These are phyloP conservation scores for Spinus olivaceus DNA, from an alignment of 2,797 vertebrate species.

Conservation along the genomic window DNA sequence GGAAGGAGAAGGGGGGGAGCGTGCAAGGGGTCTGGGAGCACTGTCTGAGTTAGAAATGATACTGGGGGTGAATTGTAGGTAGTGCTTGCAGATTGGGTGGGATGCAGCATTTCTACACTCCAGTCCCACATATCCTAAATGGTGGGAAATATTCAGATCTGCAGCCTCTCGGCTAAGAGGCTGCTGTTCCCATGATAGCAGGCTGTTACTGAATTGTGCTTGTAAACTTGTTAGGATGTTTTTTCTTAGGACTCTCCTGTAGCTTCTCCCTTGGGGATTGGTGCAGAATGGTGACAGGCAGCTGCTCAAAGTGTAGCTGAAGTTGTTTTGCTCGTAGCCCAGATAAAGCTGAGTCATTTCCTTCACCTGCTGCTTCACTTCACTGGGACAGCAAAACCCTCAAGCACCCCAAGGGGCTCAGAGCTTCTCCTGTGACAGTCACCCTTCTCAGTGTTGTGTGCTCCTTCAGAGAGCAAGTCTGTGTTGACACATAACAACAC, in stretches of 20 bases:
- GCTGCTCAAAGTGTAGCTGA: not conserved
- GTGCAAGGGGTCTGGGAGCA: not conserved
- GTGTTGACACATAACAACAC: rapidly evolving
- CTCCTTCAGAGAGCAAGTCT: not conserved
- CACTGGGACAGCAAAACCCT: not conserved
- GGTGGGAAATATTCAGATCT: not conserved
- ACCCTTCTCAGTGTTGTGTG: rapidly evolving
- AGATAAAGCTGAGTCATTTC: not conserved
- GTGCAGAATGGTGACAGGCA: not conserved
- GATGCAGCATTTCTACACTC: not conserved
- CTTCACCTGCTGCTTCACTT: not conserved
- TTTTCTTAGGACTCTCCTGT: not conserved
- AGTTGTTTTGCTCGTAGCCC: not conserved
- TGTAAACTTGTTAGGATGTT: not conserved
- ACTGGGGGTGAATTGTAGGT: not conserved
- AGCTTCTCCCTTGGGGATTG: not conserved
- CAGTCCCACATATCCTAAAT: not conserved
- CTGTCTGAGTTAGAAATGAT: not conserved
- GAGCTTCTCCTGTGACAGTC: not conserved
- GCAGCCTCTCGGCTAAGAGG: not conserved
- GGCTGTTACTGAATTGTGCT: not conserved
- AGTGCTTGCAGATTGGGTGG: not conserved
- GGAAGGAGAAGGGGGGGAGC: not conserved
- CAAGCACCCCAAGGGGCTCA: not conserved
- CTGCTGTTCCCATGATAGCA: not conserved